Conservation (phyloP, 2,888 invertebrate genomes). For the Clepsis dumicolana region DNA sequence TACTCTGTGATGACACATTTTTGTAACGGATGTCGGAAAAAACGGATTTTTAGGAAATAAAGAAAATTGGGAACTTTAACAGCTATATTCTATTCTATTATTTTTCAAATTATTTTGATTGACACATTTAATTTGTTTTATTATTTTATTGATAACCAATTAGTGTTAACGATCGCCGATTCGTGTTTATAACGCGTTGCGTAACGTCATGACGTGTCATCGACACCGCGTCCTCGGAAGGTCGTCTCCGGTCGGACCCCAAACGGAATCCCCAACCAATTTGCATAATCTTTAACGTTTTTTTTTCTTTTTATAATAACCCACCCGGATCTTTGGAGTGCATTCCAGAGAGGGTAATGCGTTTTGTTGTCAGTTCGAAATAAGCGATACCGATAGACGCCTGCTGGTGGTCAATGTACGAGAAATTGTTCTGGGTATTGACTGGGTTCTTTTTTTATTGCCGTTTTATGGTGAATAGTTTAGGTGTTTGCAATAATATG, state of each 20-base stretch:
- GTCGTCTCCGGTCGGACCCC: constrained; percentile 54
- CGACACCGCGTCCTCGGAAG: constrained; percentile 73
- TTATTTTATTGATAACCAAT: constrained; percentile 26
- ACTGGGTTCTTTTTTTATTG: neutral
- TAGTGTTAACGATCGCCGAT: constrained; percentile 22
- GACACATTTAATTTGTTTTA: constrained; percentile 4
- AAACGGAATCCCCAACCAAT: constrained; percentile 50
- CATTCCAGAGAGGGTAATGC: constrained; percentile 25
- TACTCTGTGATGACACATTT: neutral
- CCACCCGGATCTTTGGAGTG: constrained; percentile 54
- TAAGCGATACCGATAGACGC: neutral
- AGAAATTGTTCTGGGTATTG: constrained; percentile 4
- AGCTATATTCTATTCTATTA: neutral
- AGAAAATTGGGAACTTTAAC: neutral
- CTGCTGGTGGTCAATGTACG: constrained; percentile 6
- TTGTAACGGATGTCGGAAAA: neutral
- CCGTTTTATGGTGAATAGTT: neutral
- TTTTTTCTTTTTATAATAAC: constrained; percentile 39
- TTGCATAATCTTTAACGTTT: constrained; percentile 46
- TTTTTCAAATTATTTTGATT: neutral
- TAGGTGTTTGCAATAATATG: neutral
- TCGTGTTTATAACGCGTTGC: constrained; percentile 52
- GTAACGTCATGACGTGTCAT: constrained; percentile 66
- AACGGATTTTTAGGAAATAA: neutral
- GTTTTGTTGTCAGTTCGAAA: constrained; percentile 8